These are phyloP conservation scores for Entosphenus tridentatus DNA, from an alignment of 2,113 vertebrate genomes.

Conservation along the genomic window DNA sequence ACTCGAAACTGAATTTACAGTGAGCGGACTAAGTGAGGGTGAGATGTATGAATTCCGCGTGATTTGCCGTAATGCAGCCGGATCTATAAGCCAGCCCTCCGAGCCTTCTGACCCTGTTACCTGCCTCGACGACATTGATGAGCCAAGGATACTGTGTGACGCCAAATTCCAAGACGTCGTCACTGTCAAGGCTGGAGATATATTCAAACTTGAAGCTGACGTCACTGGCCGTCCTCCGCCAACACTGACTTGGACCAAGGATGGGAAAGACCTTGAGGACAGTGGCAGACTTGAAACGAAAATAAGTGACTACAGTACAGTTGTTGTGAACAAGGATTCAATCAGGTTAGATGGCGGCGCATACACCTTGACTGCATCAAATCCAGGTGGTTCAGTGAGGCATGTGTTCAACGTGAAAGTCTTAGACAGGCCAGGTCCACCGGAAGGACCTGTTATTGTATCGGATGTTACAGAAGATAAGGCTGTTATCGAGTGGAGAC, in stretches of 20 bases:
- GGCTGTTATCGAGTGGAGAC: constrained; percentile 60
- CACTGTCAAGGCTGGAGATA: constrained; percentile 64
- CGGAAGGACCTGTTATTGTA: constrained; percentile 51
- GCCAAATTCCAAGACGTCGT: constrained; percentile 62
- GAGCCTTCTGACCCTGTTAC: constrained; percentile 67
- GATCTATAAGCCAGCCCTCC: constrained; percentile 66
- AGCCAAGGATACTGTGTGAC: constrained; percentile 80
- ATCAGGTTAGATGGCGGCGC: constrained; percentile 60
- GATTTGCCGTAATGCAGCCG: constrained; percentile 67
- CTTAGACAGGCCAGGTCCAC: constrained; percentile 77
- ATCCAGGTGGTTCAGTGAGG: constrained; percentile 79
- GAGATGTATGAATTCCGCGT: constrained; percentile 80
- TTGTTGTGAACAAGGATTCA: constrained; percentile 66
- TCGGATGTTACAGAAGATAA: constrained; percentile 65
- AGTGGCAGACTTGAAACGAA: constrained; percentile 61
- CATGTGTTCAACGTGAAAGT: constrained; percentile 89
- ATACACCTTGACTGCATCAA: constrained; percentile 67
- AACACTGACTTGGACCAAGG: constrained; percentile 74
- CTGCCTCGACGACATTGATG: constrained; percentile 73
- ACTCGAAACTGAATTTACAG: constrained; percentile 69
- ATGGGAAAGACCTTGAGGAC: constrained; percentile 70
- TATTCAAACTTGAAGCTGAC: constrained; percentile 78
- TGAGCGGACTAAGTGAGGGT: constrained; percentile 76
- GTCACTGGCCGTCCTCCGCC: constrained; percentile 69
- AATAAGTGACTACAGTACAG: constrained; percentile 54